Evolutionary conservation across 1,140 invertebrate species (phyloP).

Genomic region (Camponotus pennsylvanicus): DNA sequence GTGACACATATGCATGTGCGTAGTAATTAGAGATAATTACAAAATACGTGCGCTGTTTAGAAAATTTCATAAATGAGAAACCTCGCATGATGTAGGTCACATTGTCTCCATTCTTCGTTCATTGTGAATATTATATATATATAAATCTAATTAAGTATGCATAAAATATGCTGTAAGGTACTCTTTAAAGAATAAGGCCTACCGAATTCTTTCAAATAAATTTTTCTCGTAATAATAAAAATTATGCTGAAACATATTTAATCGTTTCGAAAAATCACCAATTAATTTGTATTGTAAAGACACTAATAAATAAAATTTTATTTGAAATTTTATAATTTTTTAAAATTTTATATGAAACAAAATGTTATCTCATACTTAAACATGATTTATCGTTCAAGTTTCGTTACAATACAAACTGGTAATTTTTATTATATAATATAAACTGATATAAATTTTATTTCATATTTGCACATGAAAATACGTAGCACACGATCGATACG

Average conservation of each 20-base stretch:
- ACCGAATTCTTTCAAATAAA: neutral
- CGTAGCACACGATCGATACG: neutral
- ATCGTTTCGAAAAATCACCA: neutral
- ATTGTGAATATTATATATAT: neutral
- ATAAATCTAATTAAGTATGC: neutral
- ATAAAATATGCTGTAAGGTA: neutral
- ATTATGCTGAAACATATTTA: neutral
- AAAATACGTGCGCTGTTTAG: conserved; percentile 27
- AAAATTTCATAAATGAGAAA: neutral
- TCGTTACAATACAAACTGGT: no score
- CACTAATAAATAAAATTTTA: no score
- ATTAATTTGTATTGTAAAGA: neutral
- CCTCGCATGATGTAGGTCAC: neutral
- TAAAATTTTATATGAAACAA: no score
- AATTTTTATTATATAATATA: no score
- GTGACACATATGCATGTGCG: neutral
- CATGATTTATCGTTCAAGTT: no score
- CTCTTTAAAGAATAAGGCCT: neutral
- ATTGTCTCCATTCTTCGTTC: neutral
- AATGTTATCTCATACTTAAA: no score
- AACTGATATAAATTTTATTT: neutral
- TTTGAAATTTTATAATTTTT: no score
- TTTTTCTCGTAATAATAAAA: conserved; percentile 9
- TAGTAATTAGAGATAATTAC: conserved; percentile 31
- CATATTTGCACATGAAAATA: neutral